Evolutionary conservation across 2,113 vertebrate genomes (phyloP).

Genomic region (Centropus bengalensis): DNA sequence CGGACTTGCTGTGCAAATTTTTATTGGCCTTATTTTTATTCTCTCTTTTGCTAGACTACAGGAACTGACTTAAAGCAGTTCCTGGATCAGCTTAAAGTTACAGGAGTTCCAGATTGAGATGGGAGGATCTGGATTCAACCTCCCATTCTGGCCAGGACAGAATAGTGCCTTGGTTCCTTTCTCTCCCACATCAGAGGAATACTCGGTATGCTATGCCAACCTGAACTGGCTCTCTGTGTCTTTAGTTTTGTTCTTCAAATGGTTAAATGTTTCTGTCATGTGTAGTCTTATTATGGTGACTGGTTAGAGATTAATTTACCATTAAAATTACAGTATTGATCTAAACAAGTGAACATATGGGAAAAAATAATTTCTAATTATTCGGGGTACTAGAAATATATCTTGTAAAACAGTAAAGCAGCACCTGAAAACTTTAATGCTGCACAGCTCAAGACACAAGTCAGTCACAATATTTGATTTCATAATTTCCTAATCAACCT

Average conservation of each 20-base stretch:
- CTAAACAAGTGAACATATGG: too few species aligned
- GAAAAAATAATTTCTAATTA: background rate
- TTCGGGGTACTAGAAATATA: background rate
- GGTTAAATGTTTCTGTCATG: background rate
- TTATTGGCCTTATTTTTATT: background rate
- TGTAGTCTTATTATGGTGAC: background rate
- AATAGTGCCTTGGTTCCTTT: background rate
- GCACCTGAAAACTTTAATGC: background rate
- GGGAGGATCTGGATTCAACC: background rate
- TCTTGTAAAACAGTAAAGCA: background rate
- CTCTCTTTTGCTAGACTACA: background rate
- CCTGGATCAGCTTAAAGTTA: too few species aligned
- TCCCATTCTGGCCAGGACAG: background rate
- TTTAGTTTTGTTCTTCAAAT: background rate
- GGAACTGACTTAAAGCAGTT: too few species aligned
- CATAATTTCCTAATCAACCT: background rate
- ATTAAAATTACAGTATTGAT: background rate
- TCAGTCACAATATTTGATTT: background rate
- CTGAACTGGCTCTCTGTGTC: too few species aligned
- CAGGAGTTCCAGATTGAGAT: background rate
- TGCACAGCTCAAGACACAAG: background rate
- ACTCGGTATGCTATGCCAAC: too few species aligned
- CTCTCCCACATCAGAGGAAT: background rate
- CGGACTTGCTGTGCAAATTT: background rate
- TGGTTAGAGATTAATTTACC: background rate